Percentiles rank a stretch among this genome's conserved stretches.
Evolutionary conservation across 2,113 vertebrate genomes (phyloP).

Genomic region (Acrocephalus arundinaceus): DNA sequence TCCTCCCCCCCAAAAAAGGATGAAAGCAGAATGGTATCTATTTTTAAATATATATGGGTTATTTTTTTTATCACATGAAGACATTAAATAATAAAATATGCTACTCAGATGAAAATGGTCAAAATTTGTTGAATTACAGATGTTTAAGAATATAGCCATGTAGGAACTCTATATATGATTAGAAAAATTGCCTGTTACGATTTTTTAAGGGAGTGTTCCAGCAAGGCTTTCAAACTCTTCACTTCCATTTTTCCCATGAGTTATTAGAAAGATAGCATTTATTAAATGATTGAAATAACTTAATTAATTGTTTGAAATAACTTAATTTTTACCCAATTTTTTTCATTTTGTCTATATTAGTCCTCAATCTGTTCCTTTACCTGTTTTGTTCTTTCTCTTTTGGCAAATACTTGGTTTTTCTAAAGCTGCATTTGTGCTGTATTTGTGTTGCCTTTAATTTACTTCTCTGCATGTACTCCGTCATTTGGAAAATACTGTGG

Average conservation of each 20-base stretch:
- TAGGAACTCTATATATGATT: background rate
- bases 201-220: background rate
- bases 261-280: background rate
- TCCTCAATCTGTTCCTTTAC: background rate
- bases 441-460: background rate
- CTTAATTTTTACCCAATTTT: background rate
- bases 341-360: background rate
- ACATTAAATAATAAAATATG: background rate
- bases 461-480: background rate
- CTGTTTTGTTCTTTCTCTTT: background rate
- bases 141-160: background rate
- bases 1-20: background rate
- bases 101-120: background rate
- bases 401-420: background rate
- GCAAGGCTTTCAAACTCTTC: background rate
- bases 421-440: background rate
- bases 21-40: constrained; percentile 11
- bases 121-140: background rate
- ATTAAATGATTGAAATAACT: background rate
- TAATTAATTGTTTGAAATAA: background rate
- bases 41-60: background rate
- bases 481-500: background rate
- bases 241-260: background rate
- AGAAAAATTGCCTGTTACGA: background rate
- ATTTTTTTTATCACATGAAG: background rate